These are phyloP conservation scores for Sussaba pulchella DNA, from an alignment of 2,888 invertebrate genomes.

Conservation along the genomic window DNA sequence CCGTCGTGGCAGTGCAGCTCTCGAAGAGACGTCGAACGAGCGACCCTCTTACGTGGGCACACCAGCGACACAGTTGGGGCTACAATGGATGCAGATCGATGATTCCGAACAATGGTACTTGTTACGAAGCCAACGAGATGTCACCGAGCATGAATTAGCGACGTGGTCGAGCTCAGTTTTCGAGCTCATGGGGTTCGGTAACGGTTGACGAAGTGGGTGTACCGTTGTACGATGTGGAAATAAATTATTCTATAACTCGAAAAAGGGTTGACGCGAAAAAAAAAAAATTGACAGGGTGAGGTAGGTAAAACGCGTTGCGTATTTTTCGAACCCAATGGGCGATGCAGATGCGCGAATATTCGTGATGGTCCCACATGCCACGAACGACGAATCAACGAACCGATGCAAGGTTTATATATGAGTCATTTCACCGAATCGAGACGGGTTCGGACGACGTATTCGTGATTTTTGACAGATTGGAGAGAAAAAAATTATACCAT, in stretches of 20 bases:
- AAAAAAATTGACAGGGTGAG: no score
- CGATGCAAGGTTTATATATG: conserved; percentile 57
- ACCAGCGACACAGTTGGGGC: conserved; percentile 47
- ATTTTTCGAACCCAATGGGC: conserved; percentile 68
- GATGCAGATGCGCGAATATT: conserved; percentile 74
- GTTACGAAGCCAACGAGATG: conserved; percentile 82
- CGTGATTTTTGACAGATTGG: no score
- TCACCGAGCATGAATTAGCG: conserved; percentile 82
- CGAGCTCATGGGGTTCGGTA: conserved; percentile 25
- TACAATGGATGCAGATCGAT: conserved; percentile 75
- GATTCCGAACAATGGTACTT: conserved; percentile 81
- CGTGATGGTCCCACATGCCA: conserved; percentile 58
- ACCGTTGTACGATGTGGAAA: conserved; percentile 14
- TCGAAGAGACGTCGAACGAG: conserved; percentile 1
- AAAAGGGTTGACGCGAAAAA: conserved; percentile 58
- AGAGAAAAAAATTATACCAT: no score
- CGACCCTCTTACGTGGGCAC: neutral
- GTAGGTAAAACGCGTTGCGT: conserved; percentile 35
- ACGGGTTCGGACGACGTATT: no score
- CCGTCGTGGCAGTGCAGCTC: conserved; percentile 59
- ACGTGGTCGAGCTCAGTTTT: conserved; percentile 71
- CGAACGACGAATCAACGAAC: conserved; percentile 52
- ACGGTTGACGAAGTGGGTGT: conserved; percentile 43
- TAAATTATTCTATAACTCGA: conserved; percentile 28
- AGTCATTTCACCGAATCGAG: no score